Evolutionary conservation across 2,797 vertebrate species (phyloP).

Genomic region (Synanceia verrucosa): DNA sequence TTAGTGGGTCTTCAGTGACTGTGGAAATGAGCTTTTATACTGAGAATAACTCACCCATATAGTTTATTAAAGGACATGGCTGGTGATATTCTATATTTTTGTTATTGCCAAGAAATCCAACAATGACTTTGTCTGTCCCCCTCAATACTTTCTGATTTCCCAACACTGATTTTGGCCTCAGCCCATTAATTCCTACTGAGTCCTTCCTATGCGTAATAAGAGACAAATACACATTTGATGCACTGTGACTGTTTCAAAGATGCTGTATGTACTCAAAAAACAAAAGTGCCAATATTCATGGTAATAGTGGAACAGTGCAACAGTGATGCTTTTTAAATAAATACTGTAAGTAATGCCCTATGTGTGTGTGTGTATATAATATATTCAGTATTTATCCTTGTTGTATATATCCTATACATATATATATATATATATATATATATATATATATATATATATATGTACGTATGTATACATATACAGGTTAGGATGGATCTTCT

Average conservation of each 20-base stretch:
- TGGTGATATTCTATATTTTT: not conserved
- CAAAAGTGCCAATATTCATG: not conserved
- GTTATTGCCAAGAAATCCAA: slow-evolving; percentile 4
- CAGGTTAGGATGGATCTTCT: no score
- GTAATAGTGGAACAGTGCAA: not conserved
- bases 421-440: no score
- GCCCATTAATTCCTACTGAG: not conserved
- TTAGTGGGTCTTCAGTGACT: slow-evolving; percentile 54
- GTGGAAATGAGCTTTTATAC: slow-evolving; percentile 45
- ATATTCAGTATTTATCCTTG: no score
- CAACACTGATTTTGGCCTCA: not conserved
- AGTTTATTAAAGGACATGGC: slow-evolving; percentile 21
- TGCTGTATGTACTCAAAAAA: not conserved
- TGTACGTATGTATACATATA: no score
- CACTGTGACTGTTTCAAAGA: not conserved
- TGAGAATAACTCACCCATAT: slow-evolving; percentile 42
- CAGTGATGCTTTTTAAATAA: no score
- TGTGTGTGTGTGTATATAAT: no score
- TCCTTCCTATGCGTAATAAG: no score
- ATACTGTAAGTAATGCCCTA: no score
- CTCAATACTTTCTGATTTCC: not conserved
- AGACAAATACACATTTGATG: not conserved
- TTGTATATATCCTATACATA: no score
- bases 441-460: no score
- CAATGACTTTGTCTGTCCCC: not conserved